Base-by-base conservation (phyloP, 2,888 invertebrate genomes). In the Yponomeuta plumbellus region DNA sequence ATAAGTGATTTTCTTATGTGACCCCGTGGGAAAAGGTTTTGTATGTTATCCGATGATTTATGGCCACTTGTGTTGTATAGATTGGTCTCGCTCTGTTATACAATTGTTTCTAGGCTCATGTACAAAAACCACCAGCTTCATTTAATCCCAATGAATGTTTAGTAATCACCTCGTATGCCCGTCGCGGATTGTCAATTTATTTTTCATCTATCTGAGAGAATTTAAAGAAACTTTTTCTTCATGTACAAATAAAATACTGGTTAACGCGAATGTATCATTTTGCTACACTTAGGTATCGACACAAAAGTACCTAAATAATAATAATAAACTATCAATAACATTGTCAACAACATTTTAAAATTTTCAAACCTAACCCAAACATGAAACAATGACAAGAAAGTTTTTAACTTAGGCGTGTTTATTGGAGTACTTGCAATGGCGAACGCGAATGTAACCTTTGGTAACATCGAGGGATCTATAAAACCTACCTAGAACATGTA, bases 1-100 rank as follows among this genome's bases (percentile, higher is more conserved):
- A 85, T 86, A 86, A 83, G 78, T 77, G 80, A 79, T 81, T 83
- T 83, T 83, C 83, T 80, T 82, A 70, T 72, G 82, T 85, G 85
- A 85, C 84, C 83, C 80, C 85, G 83, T 85, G 85, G 84, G 86
- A 86, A 81, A 76, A 76, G 71, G 75, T 74, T 72, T 67, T 66
- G 65, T 65, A 68, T 64, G 66, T 64, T 59, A 59, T 64, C 67
- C 26, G 44, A 57, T 67, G 64, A 26, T 26, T 64, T 56, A 67
- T 67, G 13, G 66, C 13, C 56, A 64, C 56, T 40, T 57, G 17
- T 59, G 39, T 63, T 59, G 61, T 21, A 64, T 59, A 17, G 23
- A 22, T 63, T 64, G 66, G 20, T 64, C 34, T 40, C 10, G 11
- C 3, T 11, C n/a, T 39, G 57, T 65, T 2, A 20, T 22, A 23